Evolutionary conservation across 2,113 vertebrate genomes (phyloP).

Genomic region (Labeo catla): DNA sequence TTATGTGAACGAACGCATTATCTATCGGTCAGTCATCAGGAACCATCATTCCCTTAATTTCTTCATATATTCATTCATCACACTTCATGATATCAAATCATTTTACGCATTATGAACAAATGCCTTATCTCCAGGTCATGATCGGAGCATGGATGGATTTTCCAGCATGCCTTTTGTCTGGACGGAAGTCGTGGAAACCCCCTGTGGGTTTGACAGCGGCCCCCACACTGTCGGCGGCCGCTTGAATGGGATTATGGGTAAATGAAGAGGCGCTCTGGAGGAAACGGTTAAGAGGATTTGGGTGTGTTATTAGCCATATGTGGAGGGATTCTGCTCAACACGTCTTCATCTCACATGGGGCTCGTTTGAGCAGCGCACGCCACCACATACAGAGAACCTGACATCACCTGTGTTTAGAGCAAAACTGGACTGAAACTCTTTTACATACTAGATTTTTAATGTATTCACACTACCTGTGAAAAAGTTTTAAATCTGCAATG

Average conservation of each 20-base stretch:
- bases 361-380: slow-evolving; percentile 1
- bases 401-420: background rate
- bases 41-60: background rate
- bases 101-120: background rate
- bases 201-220: slow-evolving; percentile 5
- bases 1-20: background rate
- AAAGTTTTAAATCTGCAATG: background rate
- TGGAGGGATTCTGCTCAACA: slow-evolving; percentile 48
- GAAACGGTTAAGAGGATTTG: slow-evolving; percentile 60
- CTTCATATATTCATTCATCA: background rate
- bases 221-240: slow-evolving; percentile 5
- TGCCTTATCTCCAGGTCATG: slow-evolving; percentile 6
- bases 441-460: background rate
- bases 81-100: background rate
- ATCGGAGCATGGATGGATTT: background rate
- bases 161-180: slow-evolving; percentile 9
- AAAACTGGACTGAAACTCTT: background rate
- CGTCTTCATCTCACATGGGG: slow-evolving; percentile 48
- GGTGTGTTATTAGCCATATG: slow-evolving; percentile 49
- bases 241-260: slow-evolving; percentile 51
- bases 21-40: background rate
- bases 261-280: slow-evolving; percentile 47
- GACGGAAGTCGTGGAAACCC: background rate
- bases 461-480: background rate
- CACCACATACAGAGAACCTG: background rate